Conservation (phyloP, 2,113 vertebrate genomes). For the Silurus meridionalis region DNA sequence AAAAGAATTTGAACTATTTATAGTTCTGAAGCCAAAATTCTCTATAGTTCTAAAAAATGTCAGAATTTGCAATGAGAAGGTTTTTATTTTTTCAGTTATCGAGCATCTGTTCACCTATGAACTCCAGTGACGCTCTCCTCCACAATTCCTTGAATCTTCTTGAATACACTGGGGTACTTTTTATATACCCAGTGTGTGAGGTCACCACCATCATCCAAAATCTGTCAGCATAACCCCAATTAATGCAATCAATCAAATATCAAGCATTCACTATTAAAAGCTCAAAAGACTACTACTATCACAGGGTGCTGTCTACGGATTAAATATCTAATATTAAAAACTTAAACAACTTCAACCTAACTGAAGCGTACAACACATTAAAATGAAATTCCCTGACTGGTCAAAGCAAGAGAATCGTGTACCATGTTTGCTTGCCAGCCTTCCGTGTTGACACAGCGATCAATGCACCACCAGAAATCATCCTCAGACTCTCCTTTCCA, state of each 20-base stretch:
- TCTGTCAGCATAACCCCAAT: slow-evolving; percentile 67
- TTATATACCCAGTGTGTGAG: slow-evolving; percentile 99
- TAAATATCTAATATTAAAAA: neutral
- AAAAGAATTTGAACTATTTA: neutral
- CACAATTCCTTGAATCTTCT: slow-evolving; percentile 94
- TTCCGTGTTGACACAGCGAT: slow-evolving; percentile 91
- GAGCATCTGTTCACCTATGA: slow-evolving; percentile 80
- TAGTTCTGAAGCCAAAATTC: neutral
- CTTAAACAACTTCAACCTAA: neutral
- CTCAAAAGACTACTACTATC: neutral
- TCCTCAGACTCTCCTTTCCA: slow-evolving; percentile 99
- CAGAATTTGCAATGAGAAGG: neutral
- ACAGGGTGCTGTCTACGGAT: no score
- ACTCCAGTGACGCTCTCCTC: slow-evolving; percentile 99
- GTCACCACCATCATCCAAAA: slow-evolving; percentile 96
- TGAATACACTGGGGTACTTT: slow-evolving; percentile 95
- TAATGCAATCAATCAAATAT: neutral
- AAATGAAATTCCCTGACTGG: neutral
- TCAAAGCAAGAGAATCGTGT: slow-evolving; percentile 37
- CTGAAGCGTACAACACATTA: neutral
- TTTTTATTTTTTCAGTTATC: slow-evolving; percentile 14
- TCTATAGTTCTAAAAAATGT: neutral
- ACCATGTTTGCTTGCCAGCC: slow-evolving; percentile 99
- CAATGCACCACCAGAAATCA: slow-evolving; percentile 99
- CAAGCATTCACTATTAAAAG: neutral